Conservation (phyloP, 1,140 invertebrate species). For the Phthorimaea operculella region DNA sequence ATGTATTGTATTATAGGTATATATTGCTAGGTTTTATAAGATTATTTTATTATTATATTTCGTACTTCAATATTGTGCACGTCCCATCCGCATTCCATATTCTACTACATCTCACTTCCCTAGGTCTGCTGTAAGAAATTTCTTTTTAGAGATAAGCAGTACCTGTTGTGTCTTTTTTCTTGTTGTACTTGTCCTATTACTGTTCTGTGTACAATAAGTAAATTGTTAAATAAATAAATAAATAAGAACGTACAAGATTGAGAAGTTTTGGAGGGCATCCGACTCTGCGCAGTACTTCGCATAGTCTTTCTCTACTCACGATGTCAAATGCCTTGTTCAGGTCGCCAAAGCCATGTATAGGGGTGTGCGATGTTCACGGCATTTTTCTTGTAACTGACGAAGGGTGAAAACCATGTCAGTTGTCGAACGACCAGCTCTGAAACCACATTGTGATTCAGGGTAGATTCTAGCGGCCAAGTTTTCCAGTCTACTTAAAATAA, state of each 20-base stretch:
- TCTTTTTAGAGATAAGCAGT: too few species aligned
- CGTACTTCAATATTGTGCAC: too few species aligned
- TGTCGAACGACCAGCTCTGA: neutral
- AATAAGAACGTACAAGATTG: neutral
- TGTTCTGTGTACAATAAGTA: too few species aligned
- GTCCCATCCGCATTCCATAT: too few species aligned
- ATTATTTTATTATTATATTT: too few species aligned
- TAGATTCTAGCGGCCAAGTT: neutral
- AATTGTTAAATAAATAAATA: too few species aligned
- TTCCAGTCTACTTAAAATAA: neutral
- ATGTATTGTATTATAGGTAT: too few species aligned
- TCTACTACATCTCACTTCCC: too few species aligned
- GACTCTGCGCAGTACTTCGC: neutral
- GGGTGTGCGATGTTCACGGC: neutral
- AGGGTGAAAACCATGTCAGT: neutral
- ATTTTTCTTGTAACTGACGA: neutral
- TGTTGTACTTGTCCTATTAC: too few species aligned
- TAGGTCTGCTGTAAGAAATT: too few species aligned
- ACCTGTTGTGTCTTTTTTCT: too few species aligned
- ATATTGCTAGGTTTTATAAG: too few species aligned
- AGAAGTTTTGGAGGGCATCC: neutral
- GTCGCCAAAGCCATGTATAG: neutral
- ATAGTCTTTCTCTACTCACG: neutral
- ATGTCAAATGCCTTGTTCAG: neutral
- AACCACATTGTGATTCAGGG: neutral